Percentiles rank a stretch among this genome's conserved stretches.
Evolutionary conservation across 2,113 vertebrate species (phyloP).

Genomic region (Phyllostomus discolor): DNA sequence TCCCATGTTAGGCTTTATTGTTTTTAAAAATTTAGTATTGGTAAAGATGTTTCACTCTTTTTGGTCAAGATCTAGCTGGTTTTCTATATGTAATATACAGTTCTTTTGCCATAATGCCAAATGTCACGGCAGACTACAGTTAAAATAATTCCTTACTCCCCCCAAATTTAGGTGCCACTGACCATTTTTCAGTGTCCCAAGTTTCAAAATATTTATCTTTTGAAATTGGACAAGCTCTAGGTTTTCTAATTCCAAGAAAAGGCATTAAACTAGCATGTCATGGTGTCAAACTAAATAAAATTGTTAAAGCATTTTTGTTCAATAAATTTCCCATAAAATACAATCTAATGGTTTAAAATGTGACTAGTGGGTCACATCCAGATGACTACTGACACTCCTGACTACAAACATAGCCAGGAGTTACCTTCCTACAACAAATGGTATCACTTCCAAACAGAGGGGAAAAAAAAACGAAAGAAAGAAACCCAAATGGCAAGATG

Average conservation of each 20-base stretch:
- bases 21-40: not conserved
- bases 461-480: not conserved
- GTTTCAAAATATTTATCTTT: slow-evolving; percentile 29
- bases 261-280: slow-evolving; percentile 1
- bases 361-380: slow-evolving; percentile 8
- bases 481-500: slow-evolving; percentile 46
- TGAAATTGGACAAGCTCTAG: not conserved
- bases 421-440: slow-evolving; percentile 41
- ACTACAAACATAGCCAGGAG: not conserved
- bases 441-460: slow-evolving; percentile 13
- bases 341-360: not conserved
- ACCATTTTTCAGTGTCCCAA: not conserved
- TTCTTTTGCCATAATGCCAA: not conserved
- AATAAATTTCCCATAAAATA: not conserved
- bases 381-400: not conserved
- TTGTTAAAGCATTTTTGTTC: not conserved
- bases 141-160: not conserved
- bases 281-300: slow-evolving; percentile 40
- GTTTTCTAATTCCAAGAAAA: slow-evolving; percentile 46
- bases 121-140: not conserved
- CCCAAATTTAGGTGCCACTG: not conserved
- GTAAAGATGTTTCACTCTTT: slow-evolving; percentile 1
- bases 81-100: not conserved
- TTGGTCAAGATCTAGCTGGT: not conserved
- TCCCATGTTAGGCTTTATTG: not conserved